Evolutionary conservation across 2,797 vertebrate genomes (phyloP).

Genomic region (Megalops cyprinoides): DNA sequence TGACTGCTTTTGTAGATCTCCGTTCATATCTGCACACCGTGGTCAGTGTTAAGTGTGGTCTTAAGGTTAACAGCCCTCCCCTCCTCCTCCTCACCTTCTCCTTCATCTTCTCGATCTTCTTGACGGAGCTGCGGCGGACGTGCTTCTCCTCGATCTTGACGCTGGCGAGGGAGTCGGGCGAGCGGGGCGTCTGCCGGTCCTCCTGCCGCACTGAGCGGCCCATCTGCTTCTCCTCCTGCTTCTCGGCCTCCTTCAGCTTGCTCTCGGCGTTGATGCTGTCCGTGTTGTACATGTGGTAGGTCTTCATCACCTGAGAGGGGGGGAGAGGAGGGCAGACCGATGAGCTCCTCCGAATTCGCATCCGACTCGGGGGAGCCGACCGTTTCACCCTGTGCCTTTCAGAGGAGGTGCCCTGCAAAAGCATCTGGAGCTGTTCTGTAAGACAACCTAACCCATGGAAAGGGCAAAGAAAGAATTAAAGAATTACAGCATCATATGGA

Average conservation of each 20-base stretch:
- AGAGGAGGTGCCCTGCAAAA: too few species aligned
- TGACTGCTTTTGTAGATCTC: too few species aligned
- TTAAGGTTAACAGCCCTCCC: too few species aligned
- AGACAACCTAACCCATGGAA: too few species aligned
- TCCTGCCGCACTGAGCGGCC: conserved; percentile 91
- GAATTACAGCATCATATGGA: background rate
- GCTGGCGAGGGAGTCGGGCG: conserved; percentile 87
- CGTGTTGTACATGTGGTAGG: conserved; percentile 97
- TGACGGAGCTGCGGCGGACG: conserved; percentile 91
- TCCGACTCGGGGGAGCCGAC: too few species aligned
- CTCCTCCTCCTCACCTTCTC: conserved; percentile 82
- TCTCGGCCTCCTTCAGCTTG: conserved; percentile 98
- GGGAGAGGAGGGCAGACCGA: conserved; percentile 10
- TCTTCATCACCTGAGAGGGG: conserved; percentile 92
- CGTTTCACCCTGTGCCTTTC: too few species aligned
- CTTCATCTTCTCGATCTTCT: conserved; percentile 99
- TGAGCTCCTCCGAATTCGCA: too few species aligned
- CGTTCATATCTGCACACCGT: too few species aligned
- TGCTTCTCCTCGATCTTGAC: conserved; percentile 92
- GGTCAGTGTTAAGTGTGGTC: too few species aligned
- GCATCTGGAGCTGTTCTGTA: too few species aligned
- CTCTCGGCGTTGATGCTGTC: conserved; percentile 98
- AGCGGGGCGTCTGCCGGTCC: conserved; percentile 90
- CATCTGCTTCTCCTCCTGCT: conserved; percentile 98
- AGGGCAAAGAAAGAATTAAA: too few species aligned